Evolutionary conservation across 2,113 vertebrate species (phyloP), one percentile per base, ranked within the genome.

Genomic region (Oenanthe oenanthe): DNA sequence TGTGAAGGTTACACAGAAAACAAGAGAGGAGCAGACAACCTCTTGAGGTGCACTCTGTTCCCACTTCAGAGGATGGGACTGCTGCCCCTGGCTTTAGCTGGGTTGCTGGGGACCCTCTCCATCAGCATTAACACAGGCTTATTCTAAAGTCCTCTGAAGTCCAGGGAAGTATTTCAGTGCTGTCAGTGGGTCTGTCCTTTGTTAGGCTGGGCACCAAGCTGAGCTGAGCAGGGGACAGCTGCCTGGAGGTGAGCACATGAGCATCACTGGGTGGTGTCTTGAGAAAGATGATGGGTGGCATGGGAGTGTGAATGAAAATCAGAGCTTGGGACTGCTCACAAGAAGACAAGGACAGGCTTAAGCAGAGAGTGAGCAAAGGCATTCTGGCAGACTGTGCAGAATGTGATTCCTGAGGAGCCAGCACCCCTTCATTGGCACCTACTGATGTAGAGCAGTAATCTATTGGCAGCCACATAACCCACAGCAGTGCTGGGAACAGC

Each of bases 221-320:
- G 26, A 63, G 43, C 24, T 86, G 84, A 88, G 43, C 26, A 42
- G 17, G 24, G 43, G n/a, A 54, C 47, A 57, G 60, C 38, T 74
- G 42, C 31, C 25, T 25, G 22, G 19, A 53, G n/a, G n/a, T 12
- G 7, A 51, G 48, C 7, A 12, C n/a, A 4, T 7, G 42, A 53
- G 14, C 19, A 42, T 25, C 10, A 4, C 0, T 3, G 1, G 10
- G 16, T 42, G 34, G 9, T 65, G 9, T 34, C n/a, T 22, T 13
- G n/a, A 58, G 58, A 28, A 53, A 48, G 15, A 17, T 26, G 38
- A 26, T 25, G 7, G 32, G 42, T 32, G 36, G 24, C 24, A 53
- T 28, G 48, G 61, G 28, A 47, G 2, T 16, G 8, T 36, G 34
- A 25, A 45, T 42, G 42, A 76, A 90, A 61, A 42, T 40, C 79